These are phyloP conservation scores for Amblyornis subalaris DNA, from an alignment of 2,113 vertebrate genomes.

Conservation along the genomic window DNA sequence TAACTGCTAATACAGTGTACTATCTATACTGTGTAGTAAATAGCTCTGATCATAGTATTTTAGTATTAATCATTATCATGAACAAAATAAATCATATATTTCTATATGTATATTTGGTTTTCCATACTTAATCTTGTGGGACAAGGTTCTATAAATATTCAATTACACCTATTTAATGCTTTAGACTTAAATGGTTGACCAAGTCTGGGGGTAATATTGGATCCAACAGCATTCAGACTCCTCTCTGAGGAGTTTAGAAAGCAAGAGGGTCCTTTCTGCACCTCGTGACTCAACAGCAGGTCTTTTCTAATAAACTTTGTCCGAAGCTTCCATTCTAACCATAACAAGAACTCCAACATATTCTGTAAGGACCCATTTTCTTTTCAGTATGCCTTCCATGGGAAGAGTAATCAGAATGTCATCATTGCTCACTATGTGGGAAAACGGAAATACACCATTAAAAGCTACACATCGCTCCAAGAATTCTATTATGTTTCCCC, in stretches of 20 bases:
- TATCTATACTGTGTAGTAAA: background rate
- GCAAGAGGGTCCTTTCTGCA: background rate
- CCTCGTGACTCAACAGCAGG: background rate
- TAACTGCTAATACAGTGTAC: background rate
- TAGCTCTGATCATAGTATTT: background rate
- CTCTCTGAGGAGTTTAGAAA: background rate
- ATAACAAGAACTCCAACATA: background rate
- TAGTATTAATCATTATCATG: background rate
- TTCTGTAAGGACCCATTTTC: background rate
- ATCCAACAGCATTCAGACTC: background rate
- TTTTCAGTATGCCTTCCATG: background rate
- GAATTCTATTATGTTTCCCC: background rate
- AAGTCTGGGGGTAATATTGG: background rate
- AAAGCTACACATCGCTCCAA: background rate
- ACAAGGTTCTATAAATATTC: background rate
- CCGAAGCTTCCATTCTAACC: background rate
- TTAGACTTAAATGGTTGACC: background rate
- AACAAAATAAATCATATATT: background rate
- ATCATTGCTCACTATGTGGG: fast-evolving
- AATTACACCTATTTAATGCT: background rate
- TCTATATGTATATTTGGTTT: background rate
- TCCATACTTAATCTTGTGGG: background rate
- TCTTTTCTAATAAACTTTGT: background rate
- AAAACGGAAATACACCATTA: background rate
- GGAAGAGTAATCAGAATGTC: background rate